Base-by-base conservation (phyloP, 2,888 invertebrate genomes). In the Coleophora deauratella region DNA sequence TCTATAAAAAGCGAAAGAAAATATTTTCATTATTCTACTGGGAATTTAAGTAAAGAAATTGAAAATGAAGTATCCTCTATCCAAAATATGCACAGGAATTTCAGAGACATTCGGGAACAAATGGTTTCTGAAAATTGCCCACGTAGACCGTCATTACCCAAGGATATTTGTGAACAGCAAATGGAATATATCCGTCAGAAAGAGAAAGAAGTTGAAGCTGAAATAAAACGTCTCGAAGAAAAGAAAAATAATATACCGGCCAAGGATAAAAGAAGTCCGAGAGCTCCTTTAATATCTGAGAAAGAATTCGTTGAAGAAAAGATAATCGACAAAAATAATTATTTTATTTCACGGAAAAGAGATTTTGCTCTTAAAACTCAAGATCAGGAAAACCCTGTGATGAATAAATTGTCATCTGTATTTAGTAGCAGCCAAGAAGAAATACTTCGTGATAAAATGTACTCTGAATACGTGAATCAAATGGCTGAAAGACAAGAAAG, bases 401-500 rank as follows among this genome's bases (percentile, higher is more conserved):
- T 56, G 44, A 56, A 59, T 35, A 78, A 72, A 53, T 45, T 77
- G 14, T 69, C 71, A 14, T 69, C 74, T 34, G 53, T 71, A 43
- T 79, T 90, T 33, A 87, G 86, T 9, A 88, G 90, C 8, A 91
- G 91, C 37, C 92, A 94, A 66, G 89, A 89, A 47, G 93, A 94
- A 68, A 82, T 89, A 33, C 89, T 93, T 55, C 89, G 94, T 7
- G 91, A 92, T 51, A 90, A 91, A 72, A 95, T 95, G 94, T 95
- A 93, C 73, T 88, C 92, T 54, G 95, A 95, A 69, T 95, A 94
- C 77, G 88, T 94, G 63, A 86, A 87, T 60, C 92, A 94, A 74
- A 91, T 95, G 58, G 90, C 91, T 4, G 92, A 93, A 65, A 87
- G 94, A 9, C 90, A 93, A 56, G 91, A 94, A 60, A 87, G 95